Conservation (phyloP, 2,113 vertebrate genomes). For the Otus sunia region DNA sequence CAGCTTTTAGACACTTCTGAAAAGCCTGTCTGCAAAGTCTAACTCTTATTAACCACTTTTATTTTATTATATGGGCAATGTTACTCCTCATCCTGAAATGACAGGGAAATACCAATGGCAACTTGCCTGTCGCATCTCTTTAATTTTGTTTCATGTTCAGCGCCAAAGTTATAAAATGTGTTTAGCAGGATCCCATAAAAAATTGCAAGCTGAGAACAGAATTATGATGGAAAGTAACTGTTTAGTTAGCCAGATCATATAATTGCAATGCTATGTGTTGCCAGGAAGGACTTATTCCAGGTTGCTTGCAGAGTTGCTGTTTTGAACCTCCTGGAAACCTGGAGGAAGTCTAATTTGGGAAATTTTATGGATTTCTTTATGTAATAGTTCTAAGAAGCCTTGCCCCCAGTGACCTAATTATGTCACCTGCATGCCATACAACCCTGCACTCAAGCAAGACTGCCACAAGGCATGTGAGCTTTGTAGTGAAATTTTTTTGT, state of each 20-base stretch:
- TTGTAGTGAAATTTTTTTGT: conserved; percentile 34
- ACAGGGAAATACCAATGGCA: neutral
- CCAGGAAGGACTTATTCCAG: neutral
- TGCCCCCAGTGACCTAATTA: conserved; percentile 84
- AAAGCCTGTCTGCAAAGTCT: neutral
- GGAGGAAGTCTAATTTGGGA: conserved; percentile 10
- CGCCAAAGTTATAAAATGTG: neutral
- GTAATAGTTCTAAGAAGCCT: conserved; percentile 58
- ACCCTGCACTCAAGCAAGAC: conserved; percentile 66
- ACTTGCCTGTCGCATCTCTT: neutral
- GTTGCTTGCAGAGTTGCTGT: neutral
- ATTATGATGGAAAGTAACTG: neutral
- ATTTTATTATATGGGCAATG: neutral
- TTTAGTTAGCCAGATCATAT: neutral
- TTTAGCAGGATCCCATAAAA: neutral
- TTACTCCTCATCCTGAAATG: neutral
- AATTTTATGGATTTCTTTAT: conserved; percentile 15
- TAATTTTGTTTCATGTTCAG: neutral
- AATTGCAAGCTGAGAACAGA: neutral
- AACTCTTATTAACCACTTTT: neutral
- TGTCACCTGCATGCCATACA: conserved; percentile 69
- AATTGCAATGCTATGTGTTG: neutral
- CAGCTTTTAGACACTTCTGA: neutral
- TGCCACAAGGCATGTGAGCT: conserved; percentile 29
- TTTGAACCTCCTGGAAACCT: conserved; percentile 28